These are phyloP conservation scores for Periplaneta americana DNA, from an alignment of 1,140 invertebrate genomes.

Conservation along the genomic window DNA sequence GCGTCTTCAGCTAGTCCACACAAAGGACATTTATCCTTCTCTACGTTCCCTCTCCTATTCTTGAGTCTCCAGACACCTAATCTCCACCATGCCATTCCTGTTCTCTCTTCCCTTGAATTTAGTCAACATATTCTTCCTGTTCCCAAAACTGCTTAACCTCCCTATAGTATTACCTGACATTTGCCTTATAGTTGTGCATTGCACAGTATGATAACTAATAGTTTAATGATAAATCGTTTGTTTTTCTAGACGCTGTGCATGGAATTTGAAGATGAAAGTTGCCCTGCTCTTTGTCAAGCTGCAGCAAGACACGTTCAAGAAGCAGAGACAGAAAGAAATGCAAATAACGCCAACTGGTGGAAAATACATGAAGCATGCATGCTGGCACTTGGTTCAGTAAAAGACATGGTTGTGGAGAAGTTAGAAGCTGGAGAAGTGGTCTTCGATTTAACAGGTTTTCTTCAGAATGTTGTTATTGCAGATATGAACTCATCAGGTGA, in stretches of 20 bases:
- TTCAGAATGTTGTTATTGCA: slow-evolving; percentile 50
- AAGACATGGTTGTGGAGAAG: slow-evolving; percentile 49
- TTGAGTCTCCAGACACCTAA: too few relatives aligned
- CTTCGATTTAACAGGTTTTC: slow-evolving; percentile 62
- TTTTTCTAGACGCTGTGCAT: slow-evolving; percentile 48
- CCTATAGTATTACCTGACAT: too few relatives aligned
- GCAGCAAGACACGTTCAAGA: slow-evolving; percentile 59
- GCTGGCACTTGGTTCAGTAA: slow-evolving; percentile 53
- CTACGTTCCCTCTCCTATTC: too few relatives aligned
- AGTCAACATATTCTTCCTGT: too few relatives aligned
- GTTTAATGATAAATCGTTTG: too few relatives aligned
- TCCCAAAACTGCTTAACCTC: too few relatives aligned
- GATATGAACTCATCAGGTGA: slow-evolving; percentile 41
- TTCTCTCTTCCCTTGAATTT: too few relatives aligned
- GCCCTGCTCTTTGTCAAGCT: slow-evolving; percentile 54
- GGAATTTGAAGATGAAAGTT: slow-evolving; percentile 54
- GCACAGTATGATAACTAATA: too few relatives aligned
- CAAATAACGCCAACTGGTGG: slow-evolving; percentile 60
- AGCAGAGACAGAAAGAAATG: slow-evolving; percentile 41
- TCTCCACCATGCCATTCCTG: too few relatives aligned
- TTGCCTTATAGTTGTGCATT: too few relatives aligned
- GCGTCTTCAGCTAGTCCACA: too few relatives aligned
- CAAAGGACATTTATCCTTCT: too few relatives aligned
- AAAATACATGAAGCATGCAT: slow-evolving; percentile 72
- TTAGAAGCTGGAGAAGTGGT: slow-evolving; percentile 45